A percentile compares a stretch with the other conserved stretches of the same genome.
Evolutionary conservation across 1,140 invertebrate species (phyloP).

Genomic region (Papilio dardanus): DNA sequence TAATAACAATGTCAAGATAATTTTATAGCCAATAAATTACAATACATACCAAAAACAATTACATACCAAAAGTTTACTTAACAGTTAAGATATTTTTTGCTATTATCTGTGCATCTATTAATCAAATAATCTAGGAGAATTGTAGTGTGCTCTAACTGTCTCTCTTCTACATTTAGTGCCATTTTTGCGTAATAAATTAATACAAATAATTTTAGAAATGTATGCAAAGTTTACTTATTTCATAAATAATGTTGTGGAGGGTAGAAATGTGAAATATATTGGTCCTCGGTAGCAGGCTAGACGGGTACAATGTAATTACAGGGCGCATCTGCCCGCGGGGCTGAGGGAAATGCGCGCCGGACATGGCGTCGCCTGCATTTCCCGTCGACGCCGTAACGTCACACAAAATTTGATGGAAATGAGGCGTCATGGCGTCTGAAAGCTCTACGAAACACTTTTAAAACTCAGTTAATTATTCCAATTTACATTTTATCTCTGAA

Average conservation of each 20-base stretch:
- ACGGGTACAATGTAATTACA: slow-evolving; percentile 36
- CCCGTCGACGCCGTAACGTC: not conserved
- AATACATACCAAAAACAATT: not conserved
- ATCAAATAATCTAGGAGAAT: too few relatives aligned
- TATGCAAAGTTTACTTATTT: not conserved
- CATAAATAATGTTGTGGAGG: not conserved
- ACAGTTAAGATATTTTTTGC: not conserved
- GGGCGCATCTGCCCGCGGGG: slow-evolving; percentile 36
- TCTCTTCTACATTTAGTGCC: too few relatives aligned
- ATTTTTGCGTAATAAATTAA: not conserved
- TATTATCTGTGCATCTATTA: too few relatives aligned
- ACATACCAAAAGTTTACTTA: not conserved
- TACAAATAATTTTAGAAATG: not conserved
- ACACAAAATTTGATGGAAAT: slow-evolving; percentile 19
- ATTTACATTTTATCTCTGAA: not conserved
- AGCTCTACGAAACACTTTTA: not conserved
- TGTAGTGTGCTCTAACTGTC: too few relatives aligned
- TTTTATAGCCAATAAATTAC: not conserved
- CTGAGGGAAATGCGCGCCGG: slow-evolving; percentile 29
- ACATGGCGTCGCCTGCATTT: slow-evolving; percentile 35
- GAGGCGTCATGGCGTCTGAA: slow-evolving; percentile 12
- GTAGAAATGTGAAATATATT: slow-evolving; percentile 21
- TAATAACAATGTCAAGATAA: not conserved
- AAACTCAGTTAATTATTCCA: not conserved
- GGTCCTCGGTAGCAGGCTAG: slow-evolving; percentile 30